Evolutionary conservation across 2,888 invertebrate species (phyloP), one percentile per base, ranked within the genome.

Genomic region (Saturnia japonica): DNA sequence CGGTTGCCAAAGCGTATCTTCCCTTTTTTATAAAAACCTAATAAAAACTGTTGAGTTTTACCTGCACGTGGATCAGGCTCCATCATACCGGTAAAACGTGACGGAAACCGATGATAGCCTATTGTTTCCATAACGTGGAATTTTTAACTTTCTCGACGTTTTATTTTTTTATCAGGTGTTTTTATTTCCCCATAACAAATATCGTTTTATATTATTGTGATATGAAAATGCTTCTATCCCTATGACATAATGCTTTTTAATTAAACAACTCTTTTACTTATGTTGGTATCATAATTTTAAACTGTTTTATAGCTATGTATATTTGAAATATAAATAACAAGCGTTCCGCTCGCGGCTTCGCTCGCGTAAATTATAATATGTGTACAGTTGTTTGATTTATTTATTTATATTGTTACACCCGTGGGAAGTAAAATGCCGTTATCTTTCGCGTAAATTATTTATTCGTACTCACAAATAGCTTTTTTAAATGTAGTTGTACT

Each of bases 71-170:
- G 74, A 75, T 74, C 73, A 72, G 71, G 79, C 75, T 73, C 74
- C 75, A 76, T 74, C 81, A 76, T 81, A 82, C 75, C 73, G 76
- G 74, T 79, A 76, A 80, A 82, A 88, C 89, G 89, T 90, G 91
- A 87, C 88, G 80, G 83, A 83, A 85, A 87, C 88, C 85, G 81
- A 85, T 90, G 88, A 90, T 86, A 71, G 79, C 74, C 86, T 78
- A 86, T 90, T 91, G 88, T 90, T 86, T 82, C 76, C 82, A 76
- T 85, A 82, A 84, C 84, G 77, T 76, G 78, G 80, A 82, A 83
- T 86, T 81, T 81, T 80, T 76, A 73, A 77, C 82, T 84, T 82
- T 83, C 79, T 76, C 76, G 70, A 72, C 72, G 76, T 73, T 75
- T 75, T 70, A 76, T 76, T 77, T 81, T 84, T 14, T 83, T 80